Evolutionary conservation across 1,140 invertebrate species (phyloP).

Genomic region (Hyles vespertilio): DNA sequence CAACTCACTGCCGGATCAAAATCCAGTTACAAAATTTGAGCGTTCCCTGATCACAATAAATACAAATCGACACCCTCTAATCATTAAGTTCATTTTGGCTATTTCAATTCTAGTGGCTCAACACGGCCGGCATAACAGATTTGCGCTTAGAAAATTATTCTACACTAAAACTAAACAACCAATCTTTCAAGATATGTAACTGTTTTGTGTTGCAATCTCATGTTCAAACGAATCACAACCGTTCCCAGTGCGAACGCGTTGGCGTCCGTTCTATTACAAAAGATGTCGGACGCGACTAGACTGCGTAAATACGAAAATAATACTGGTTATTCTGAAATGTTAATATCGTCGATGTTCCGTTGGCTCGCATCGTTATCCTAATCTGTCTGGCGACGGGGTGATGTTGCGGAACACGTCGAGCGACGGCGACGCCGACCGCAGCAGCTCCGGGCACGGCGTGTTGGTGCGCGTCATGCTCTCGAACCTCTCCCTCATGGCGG

Average conservation of each 20-base stretch:
- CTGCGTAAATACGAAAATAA: neutral
- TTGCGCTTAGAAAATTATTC: neutral
- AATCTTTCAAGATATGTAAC: slow-evolving; percentile 60
- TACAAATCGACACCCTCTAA: neutral
- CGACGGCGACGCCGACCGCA: slow-evolving; percentile 48
- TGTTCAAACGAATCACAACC: slow-evolving; percentile 4
- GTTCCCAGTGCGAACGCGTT: neutral
- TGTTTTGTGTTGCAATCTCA: slow-evolving; percentile 21
- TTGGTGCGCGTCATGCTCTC: slow-evolving; percentile 69
- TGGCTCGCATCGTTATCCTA: slow-evolving; percentile 25
- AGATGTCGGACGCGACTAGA: neutral
- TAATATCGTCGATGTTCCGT: neutral
- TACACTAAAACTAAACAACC: slow-evolving; percentile 39
- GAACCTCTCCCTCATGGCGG: slow-evolving; percentile 70
- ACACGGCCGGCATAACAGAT: no score
- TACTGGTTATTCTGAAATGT: no score
- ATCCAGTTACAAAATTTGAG: slow-evolving; percentile 57
- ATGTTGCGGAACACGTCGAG: slow-evolving; percentile 47
- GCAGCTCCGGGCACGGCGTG: slow-evolving; percentile 59
- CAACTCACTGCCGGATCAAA: neutral
- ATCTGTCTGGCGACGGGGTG: slow-evolving; percentile 50
- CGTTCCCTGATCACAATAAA: slow-evolving; percentile 50
- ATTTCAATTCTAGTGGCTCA: no score
- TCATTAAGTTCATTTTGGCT: neutral
- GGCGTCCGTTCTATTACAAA: neutral